phyloP scores from a whole-genome alignment of 1,140 invertebrate genomes.

The Diorhabda carinulata region DNA sequence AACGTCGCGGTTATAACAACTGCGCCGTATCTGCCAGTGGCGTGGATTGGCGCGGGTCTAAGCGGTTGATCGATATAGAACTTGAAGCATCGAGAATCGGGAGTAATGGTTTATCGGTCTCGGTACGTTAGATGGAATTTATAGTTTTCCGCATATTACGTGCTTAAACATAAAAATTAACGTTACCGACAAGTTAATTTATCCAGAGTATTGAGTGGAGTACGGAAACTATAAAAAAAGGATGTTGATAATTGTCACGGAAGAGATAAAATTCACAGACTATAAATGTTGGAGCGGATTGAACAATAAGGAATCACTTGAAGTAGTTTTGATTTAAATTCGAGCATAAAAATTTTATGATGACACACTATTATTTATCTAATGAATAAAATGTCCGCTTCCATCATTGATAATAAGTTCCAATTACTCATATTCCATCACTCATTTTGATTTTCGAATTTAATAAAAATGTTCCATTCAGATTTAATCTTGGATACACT shows the following conservation, averaged over 20 bases:
- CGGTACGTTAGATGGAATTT: not conserved
- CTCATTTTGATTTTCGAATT: too few relatives aligned
- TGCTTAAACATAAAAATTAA: slow-evolving; percentile 3
- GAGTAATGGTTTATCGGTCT: not conserved
- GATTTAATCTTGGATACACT: too few relatives aligned
- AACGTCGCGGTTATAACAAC: not conserved
- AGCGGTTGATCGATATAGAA: not conserved
- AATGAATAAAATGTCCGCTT: too few relatives aligned
- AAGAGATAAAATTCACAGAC: too few relatives aligned
- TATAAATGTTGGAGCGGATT: too few relatives aligned
- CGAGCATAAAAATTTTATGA: too few relatives aligned
- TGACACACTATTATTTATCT: too few relatives aligned
- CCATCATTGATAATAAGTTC: too few relatives aligned
- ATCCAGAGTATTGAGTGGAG: not conserved
- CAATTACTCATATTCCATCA: too few relatives aligned
- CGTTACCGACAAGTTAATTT: not conserved
- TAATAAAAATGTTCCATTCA: too few relatives aligned
- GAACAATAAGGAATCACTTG: too few relatives aligned
- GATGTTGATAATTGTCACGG: not conserved
- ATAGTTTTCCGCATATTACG: slow-evolving; percentile 2
- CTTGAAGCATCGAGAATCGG: not conserved
- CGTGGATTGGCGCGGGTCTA: not conserved
- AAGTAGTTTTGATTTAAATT: too few relatives aligned
- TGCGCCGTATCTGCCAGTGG: not conserved
- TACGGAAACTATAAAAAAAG: not conserved